Conservation (phyloP, 2,888 invertebrate species). For the Chamaedrilus cognettii region DNA sequence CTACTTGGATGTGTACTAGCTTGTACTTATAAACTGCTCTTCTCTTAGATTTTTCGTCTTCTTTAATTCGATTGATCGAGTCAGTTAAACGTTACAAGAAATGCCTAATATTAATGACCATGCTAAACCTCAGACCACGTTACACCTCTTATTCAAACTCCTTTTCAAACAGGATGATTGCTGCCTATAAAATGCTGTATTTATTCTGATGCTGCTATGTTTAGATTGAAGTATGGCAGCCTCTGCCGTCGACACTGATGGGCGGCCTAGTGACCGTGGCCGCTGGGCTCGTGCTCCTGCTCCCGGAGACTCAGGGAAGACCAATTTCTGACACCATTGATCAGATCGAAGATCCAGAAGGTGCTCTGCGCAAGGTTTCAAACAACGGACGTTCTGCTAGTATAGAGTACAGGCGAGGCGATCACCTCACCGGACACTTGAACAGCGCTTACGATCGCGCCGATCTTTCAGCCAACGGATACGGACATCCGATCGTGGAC, state of each 20-base stretch:
- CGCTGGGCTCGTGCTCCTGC: slow-evolving; percentile 24
- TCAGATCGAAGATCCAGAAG: no score
- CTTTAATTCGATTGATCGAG: no score
- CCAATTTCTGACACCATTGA: slow-evolving; percentile 29
- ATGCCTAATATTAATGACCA: no score
- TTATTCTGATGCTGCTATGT: background rate
- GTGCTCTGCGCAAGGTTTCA: no score
- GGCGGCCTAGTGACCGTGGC: slow-evolving; percentile 27
- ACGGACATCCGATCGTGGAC: no score
- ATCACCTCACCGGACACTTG: no score
- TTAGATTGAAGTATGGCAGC: slow-evolving; percentile 30
- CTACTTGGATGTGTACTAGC: background rate
- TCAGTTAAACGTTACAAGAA: no score
- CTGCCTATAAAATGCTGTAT: background rate
- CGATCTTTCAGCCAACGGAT: no score
- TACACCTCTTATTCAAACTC: background rate
- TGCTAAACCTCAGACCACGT: background rate
- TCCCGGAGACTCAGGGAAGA: slow-evolving; percentile 34
- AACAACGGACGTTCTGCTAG: no score
- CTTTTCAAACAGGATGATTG: background rate
- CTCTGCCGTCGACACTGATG: slow-evolving; percentile 32
- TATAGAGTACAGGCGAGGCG: no score
- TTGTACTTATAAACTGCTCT: background rate
- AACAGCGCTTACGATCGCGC: no score
- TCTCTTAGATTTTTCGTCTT: background rate